Evolutionary conservation across 2,888 invertebrate genomes (phyloP).

Genomic region (Tipula vernalis): DNA sequence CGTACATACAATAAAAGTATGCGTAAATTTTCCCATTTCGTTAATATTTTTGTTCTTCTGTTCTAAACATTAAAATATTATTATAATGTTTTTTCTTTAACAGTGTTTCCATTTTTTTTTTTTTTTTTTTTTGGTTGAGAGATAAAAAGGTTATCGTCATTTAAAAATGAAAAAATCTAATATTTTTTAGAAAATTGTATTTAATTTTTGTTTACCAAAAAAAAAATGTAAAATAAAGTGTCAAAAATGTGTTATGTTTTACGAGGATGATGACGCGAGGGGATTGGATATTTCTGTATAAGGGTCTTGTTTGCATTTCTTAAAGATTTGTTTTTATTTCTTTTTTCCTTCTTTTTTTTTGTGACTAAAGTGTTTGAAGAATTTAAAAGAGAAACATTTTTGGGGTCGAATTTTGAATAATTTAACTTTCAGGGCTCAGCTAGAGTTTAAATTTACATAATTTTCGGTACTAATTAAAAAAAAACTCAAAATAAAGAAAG

Average conservation of each 20-base stretch:
- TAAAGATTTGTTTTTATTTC: background rate
- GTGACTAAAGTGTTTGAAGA: background rate
- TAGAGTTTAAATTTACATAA: no score
- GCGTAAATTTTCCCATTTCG: background rate
- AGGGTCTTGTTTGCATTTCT: background rate
- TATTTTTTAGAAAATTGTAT: background rate
- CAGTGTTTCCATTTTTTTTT: background rate
- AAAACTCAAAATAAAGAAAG: no score
- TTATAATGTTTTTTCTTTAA: background rate
- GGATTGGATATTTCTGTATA: background rate
- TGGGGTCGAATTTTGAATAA: background rate
- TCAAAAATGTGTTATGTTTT: background rate
- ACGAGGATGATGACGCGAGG: background rate
- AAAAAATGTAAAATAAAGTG: background rate
- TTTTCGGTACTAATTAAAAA: no score
- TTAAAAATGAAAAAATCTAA: background rate
- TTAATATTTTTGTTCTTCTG: background rate
- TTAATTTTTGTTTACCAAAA: background rate
- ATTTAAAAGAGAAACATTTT: background rate
- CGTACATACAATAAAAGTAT: slow-evolving; percentile 4
- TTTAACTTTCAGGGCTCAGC: no score
- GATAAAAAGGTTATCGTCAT: slow-evolving; percentile 1
- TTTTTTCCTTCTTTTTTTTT: background rate
- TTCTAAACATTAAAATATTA: background rate
- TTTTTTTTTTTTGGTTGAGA: background rate